These are phyloP conservation scores for Podarcis muralis DNA, from an alignment of 2,113 vertebrate species.

Conservation along the genomic window DNA sequence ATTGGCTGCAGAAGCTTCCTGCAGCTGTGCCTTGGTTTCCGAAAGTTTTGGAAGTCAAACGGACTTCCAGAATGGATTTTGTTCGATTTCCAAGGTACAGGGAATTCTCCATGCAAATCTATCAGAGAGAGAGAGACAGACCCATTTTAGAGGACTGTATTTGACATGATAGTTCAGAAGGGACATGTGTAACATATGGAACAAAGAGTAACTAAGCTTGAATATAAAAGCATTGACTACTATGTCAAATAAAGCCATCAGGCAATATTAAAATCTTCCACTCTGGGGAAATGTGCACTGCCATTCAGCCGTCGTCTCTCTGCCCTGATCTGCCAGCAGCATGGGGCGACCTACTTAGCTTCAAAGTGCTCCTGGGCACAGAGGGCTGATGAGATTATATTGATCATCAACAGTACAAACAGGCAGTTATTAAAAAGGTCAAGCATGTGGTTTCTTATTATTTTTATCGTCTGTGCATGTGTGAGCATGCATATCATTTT, in stretches of 20 bases:
- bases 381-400: slow-evolving; percentile 15
- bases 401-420: background rate
- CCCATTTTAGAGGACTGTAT: background rate
- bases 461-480: background rate
- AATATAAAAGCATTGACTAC: background rate
- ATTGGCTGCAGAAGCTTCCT: too few relatives aligned
- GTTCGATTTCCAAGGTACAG: background rate
- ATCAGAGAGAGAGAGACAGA: background rate
- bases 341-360: slow-evolving; percentile 29
- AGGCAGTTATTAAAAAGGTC: background rate
- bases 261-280: background rate
- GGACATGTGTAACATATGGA: too few relatives aligned
- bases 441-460: background rate
- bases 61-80: too few relatives aligned
- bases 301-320: background rate
- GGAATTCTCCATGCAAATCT: too few relatives aligned
- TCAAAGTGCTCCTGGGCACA: background rate
- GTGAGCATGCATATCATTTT: too few relatives aligned
- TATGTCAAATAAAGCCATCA: background rate
- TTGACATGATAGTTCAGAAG: background rate
- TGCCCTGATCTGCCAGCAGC: background rate
- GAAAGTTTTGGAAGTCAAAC: too few relatives aligned
- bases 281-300: background rate
- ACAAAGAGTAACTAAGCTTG: background rate
- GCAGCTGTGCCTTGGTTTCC: too few relatives aligned